Evolutionary conservation across 37 sponge, comb jelly and placozoan species (phyloP), one percentile per base, ranked within the genome.

Genomic region (Theonella swinhoei): DNA sequence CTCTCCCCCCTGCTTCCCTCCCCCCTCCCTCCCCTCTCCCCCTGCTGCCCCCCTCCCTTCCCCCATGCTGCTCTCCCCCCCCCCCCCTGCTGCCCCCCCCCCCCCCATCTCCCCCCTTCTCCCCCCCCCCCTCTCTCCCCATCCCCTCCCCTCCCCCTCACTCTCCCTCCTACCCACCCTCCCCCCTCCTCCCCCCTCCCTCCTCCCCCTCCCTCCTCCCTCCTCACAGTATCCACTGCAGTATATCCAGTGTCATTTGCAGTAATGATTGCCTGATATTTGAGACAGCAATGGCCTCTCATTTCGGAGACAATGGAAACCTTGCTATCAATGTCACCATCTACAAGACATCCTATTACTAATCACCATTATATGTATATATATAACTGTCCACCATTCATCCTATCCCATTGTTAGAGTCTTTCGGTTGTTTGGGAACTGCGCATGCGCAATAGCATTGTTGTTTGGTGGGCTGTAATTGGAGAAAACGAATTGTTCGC

Each of bases 261-360:
- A 88, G 75, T 70, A 91, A 85, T 75, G 96, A 98, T 79, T 98
- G 99, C 67, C 91, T 98, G 26, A 90, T 93, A 28, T 98, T 98
- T 85, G 99, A 95, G 61, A 91, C 95, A 23, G 81, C 95, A 36
- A 95, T 92, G 90, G 95, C 94, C 9, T 87, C 88, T 58, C 89
- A 91, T 39, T 98, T 98, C 77, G 94, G 92, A 40, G 96, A 95
- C 65, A 89, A 91, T 72, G 96, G 99, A 7, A 98, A 98, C 83
- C 85, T 98, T 42, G 92, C 94, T 20, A 95, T 98, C 74, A 98
- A 98, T 84, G 96, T 95, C 43, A 95, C 94, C 41, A n/a, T 98
- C 35, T 80, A 58, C 40, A 80, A 77, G 30, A 62, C 70, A 4
- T 80, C n/a, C n/a, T n/a, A n/a, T n/a, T n/a, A n/a, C n/a, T n/a